Conservation (phyloP, 2,888 invertebrate species). For the Torymus auratus region DNA sequence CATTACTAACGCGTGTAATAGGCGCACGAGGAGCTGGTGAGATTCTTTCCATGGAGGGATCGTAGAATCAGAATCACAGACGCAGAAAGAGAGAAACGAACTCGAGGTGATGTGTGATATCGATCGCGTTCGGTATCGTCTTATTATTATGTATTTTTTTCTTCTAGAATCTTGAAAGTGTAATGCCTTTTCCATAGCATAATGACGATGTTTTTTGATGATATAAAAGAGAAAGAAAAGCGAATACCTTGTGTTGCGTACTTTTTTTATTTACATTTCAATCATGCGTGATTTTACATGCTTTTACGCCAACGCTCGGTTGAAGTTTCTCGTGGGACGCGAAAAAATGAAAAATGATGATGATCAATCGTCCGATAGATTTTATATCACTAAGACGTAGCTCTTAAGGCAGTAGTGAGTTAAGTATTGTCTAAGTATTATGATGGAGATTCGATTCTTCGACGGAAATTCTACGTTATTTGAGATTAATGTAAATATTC, state of each 20-base stretch:
- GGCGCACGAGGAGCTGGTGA: conserved; percentile 17
- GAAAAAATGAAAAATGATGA: conserved; percentile 3
- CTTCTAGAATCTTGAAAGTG: conserved; percentile 6
- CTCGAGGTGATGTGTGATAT: conserved; percentile 29
- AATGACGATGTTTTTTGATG: conserved; percentile 6
- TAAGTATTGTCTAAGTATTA: conserved; percentile 48
- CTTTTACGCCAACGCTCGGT: conserved; percentile 18
- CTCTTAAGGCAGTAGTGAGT: conserved; percentile 34
- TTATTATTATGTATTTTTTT: background rate
- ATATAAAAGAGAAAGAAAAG: background rate
- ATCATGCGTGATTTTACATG: background rate
- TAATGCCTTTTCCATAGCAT: conserved; percentile 23
- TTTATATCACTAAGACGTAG: conserved; percentile 40
- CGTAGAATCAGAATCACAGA: conserved; percentile 41
- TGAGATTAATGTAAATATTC: conserved; percentile 59
- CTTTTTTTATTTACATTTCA: background rate
- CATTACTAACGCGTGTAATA: conserved; percentile 48
- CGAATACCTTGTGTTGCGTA: background rate
- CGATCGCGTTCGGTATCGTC: conserved; percentile 19
- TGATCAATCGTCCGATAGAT: conserved; percentile 25
- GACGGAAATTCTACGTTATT: conserved; percentile 44
- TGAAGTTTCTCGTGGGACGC: conserved; percentile 21
- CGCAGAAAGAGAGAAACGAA: background rate
- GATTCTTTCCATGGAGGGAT: conserved; percentile 42
- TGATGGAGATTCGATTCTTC: conserved; percentile 47